Evolutionary conservation across 2,797 vertebrate genomes (phyloP).

Genomic region (Sebastes minor): DNA sequence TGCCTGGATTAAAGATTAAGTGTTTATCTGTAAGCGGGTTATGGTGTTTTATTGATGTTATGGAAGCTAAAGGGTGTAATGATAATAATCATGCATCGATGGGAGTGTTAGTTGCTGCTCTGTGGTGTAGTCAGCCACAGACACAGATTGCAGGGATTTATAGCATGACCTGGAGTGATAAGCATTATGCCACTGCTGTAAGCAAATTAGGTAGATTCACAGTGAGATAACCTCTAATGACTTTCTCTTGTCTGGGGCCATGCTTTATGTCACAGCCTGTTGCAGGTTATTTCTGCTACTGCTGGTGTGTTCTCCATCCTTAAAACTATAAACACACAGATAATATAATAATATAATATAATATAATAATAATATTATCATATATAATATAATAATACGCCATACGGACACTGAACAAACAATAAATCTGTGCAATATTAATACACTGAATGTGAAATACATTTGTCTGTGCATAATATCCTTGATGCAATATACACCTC

Average conservation of each 20-base stretch:
- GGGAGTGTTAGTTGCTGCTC: slow-evolving; percentile 30
- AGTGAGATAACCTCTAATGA: slow-evolving; percentile 37
- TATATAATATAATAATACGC: too few species aligned
- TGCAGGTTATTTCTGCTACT: slow-evolving; percentile 22
- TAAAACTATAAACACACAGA: slow-evolving; percentile 26
- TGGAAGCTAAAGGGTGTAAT: slow-evolving; percentile 25
- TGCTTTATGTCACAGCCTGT: slow-evolving; percentile 32
- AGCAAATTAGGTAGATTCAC: slow-evolving; percentile 66
- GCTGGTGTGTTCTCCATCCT: slow-evolving; percentile 2
- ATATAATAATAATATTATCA: too few species aligned
- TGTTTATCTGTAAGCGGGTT: slow-evolving; percentile 37
- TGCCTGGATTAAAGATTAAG: slow-evolving; percentile 48
- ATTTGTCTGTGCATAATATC: too few species aligned
- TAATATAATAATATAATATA: too few species aligned
- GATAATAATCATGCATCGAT: slow-evolving; percentile 37
- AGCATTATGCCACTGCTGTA: slow-evolving; percentile 60
- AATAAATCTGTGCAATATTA: too few species aligned
- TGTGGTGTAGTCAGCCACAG: slow-evolving; percentile 25
- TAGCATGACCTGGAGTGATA: slow-evolving; percentile 56
- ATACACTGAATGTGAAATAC: too few species aligned
- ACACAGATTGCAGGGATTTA: slow-evolving; percentile 70
- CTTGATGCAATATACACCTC: too few species aligned
- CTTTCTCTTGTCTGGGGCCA: slow-evolving; percentile 27
- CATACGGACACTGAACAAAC: too few species aligned
- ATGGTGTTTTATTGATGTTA: slow-evolving; percentile 46